phyloP scores from a whole-genome alignment of 2,113 vertebrate genomes.

The Sorex fumeus region DNA sequence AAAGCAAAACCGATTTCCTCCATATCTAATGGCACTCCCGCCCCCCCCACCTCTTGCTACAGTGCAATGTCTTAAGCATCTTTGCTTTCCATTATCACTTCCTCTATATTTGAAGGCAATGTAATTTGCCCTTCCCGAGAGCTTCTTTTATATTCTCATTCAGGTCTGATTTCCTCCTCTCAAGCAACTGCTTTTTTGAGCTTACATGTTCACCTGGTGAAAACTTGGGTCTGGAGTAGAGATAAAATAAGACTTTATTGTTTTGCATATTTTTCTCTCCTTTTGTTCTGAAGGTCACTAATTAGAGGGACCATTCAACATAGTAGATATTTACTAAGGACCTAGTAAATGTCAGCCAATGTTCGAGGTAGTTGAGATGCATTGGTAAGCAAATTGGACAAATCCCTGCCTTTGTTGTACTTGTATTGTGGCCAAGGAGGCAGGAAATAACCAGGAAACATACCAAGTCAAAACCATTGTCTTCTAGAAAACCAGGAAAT shows the following conservation, averaged over 20 bases:
- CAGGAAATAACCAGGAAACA: not conserved
- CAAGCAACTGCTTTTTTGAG: constrained; percentile 35
- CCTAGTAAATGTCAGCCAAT: not conserved
- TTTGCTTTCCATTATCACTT: constrained; percentile 52
- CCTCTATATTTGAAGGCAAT: constrained; percentile 40
- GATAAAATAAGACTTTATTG: constrained; percentile 8
- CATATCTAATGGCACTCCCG: not conserved
- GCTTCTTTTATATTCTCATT: constrained; percentile 36
- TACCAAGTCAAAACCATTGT: not conserved
- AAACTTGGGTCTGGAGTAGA: not conserved
- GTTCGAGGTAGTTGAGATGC: not conserved
- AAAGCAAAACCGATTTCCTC: no score
- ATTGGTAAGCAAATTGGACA: not conserved
- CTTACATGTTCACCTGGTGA: not conserved
- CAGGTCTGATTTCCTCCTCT: constrained; percentile 33
- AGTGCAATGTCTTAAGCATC: constrained; percentile 30
- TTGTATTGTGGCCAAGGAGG: not conserved
- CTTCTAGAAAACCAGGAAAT: not conserved
- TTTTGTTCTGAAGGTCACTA: not conserved
- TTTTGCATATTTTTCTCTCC: not conserved
- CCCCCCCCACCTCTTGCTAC: constrained; percentile 21
- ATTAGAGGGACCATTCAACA: not conserved
- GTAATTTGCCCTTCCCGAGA: constrained; percentile 52
- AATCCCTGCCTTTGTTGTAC: not conserved
- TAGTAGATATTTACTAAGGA: not conserved